A percentile compares a stretch with the other conserved stretches of the same genome.
Evolutionary conservation across 2,113 vertebrate genomes (phyloP).

Genomic region (Puntigrus tetrazona): DNA sequence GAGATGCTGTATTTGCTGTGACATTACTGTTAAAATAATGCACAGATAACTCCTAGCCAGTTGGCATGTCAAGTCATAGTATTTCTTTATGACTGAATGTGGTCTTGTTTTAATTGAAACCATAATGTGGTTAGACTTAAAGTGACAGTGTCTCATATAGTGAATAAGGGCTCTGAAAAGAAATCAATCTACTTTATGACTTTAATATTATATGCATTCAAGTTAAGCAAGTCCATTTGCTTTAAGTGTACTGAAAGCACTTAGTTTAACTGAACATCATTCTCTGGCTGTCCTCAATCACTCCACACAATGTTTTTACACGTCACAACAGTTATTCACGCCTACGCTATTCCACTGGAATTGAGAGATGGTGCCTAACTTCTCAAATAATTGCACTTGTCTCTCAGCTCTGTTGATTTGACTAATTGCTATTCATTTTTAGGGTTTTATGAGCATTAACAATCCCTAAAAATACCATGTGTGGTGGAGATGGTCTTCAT

Average conservation of each 20-base stretch:
- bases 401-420: slow-evolving; percentile 27
- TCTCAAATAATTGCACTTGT: slow-evolving; percentile 16
- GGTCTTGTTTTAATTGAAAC: not conserved
- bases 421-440: not conserved
- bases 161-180: slow-evolving; percentile 1
- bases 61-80: not conserved
- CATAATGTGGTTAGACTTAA: not conserved
- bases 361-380: not conserved
- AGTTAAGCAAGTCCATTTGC: slow-evolving; percentile 47
- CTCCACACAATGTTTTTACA: slow-evolving; percentile 9
- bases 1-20: not conserved
- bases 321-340: not conserved
- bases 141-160: not conserved
- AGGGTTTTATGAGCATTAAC: not conserved
- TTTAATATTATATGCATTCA: slow-evolving; percentile 34
- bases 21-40: not conserved
- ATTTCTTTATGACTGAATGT: not conserved
- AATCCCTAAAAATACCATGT: not conserved
- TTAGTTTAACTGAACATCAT: slow-evolving; percentile 21
- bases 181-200: slow-evolving; percentile 22
- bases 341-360: not conserved
- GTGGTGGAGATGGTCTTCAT: not conserved
- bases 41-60: not conserved
- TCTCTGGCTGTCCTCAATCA: not conserved
- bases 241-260: slow-evolving; percentile 43